Conservation (phyloP, 1,140 invertebrate species). For the Vanessa tameamea region DNA sequence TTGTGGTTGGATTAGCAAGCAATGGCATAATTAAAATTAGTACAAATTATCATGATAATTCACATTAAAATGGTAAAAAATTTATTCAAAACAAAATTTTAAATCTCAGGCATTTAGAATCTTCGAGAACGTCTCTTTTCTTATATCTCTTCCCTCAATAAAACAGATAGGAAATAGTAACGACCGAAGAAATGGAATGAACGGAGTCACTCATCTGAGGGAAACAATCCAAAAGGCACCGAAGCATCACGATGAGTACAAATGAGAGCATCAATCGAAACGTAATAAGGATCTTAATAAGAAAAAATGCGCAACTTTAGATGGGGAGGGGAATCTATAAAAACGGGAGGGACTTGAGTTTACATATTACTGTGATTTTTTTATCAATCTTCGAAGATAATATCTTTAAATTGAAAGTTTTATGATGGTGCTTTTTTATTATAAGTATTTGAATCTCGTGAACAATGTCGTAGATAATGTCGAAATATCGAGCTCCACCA, state of each 20-base stretch:
- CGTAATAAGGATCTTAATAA: slow-evolving; percentile 6
- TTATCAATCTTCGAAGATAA: not conserved
- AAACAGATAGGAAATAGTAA: slow-evolving; percentile 1
- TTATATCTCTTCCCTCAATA: not conserved
- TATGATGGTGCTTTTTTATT: not conserved
- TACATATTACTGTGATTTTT: not conserved
- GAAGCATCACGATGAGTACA: slow-evolving; percentile 1
- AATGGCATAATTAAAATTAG: no score
- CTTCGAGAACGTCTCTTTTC: no score
- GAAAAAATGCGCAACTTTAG: not conserved
- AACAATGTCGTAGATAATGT: not conserved
- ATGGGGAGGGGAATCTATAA: not conserved
- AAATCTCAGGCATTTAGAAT: no score
- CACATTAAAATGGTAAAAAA: no score
- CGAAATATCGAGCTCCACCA: no score
- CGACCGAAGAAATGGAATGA: slow-evolving; percentile 7
- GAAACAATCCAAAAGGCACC: slow-evolving; percentile 4
- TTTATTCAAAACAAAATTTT: no score
- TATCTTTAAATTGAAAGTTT: not conserved
- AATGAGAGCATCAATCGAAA: slow-evolving; percentile 5
- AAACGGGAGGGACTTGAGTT: not conserved
- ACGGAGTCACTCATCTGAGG: slow-evolving; percentile 7
- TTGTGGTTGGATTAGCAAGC: no score
- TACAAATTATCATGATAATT: no score
- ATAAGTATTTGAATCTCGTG: not conserved